phyloP scores from a whole-genome alignment of 2,113 vertebrate species.

The Antidorcas marsupialis region DNA sequence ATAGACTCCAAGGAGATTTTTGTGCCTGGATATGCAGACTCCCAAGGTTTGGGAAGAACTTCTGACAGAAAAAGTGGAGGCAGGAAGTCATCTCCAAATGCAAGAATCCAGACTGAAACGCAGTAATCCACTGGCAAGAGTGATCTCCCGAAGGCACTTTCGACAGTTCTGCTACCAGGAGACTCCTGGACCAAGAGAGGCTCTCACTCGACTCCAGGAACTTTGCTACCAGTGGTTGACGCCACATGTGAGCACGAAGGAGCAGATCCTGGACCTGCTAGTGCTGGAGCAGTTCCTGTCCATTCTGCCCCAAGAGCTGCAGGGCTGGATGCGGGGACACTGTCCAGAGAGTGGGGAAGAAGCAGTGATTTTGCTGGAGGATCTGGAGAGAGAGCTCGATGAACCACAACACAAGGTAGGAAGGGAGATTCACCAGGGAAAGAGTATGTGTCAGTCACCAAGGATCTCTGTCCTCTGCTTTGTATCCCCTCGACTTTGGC shows the following conservation, averaged over 20 bases:
- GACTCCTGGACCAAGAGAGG: conserved; percentile 3
- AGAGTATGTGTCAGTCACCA: neutral
- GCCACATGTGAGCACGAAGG: neutral
- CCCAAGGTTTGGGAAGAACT: neutral
- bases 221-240: conserved; percentile 38
- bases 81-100: neutral
- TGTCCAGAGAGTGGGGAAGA: neutral
- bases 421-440: neutral
- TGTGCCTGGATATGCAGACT: neutral
- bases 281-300: conserved; percentile 35
- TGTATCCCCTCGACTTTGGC: neutral
- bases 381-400: conserved; percentile 28
- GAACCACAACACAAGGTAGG: conserved; percentile 5
- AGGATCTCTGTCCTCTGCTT: neutral
- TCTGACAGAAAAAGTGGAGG: neutral
- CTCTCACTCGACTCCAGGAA: neutral
- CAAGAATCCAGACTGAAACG: neutral
- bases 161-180: conserved; percentile 27
- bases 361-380: conserved; percentile 23
- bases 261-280: conserved; percentile 31
- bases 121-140: neutral
- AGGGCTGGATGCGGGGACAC: neutral
- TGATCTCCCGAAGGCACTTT: conserved; percentile 14
- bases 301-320: conserved; percentile 13
- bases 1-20: neutral